Percentiles rank a stretch among this genome's conserved stretches.
Evolutionary conservation across 92 coral and sea anemone genomes (phyloP).

Genomic region (Epizoanthus ramosus): DNA sequence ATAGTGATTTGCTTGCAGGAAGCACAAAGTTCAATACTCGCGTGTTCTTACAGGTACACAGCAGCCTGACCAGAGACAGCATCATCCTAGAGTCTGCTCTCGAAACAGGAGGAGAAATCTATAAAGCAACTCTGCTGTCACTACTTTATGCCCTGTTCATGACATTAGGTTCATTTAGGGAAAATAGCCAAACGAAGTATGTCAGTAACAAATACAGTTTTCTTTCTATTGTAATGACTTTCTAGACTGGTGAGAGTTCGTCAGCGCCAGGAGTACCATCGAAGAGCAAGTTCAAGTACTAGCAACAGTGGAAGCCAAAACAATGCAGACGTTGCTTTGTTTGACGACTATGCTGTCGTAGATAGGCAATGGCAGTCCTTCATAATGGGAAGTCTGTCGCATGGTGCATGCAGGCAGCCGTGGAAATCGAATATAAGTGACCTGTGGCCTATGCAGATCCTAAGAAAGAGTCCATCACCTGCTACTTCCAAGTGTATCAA

Average conservation of each 20-base stretch:
- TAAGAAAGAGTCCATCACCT: slow-evolving; percentile 50
- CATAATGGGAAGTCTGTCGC: slow-evolving; percentile 41
- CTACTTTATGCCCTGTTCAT: slow-evolving; percentile 27
- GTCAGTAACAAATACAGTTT: background rate
- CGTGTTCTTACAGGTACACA: too few species aligned
- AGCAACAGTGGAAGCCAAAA: too few species aligned
- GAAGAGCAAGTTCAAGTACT: too few species aligned
- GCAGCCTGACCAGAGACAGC: background rate
- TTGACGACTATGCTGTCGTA: slow-evolving; percentile 52
- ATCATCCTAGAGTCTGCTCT: slow-evolving; percentile 49
- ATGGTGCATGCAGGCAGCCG: too few species aligned
- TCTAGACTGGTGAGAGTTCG: slow-evolving; percentile 54
- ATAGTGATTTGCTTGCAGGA: too few species aligned
- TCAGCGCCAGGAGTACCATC: slow-evolving; percentile 53
- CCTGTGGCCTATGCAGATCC: slow-evolving; percentile 56
- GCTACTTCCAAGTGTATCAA: slow-evolving; percentile 46
- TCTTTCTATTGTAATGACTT: slow-evolving; percentile 6
- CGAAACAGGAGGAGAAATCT: slow-evolving; percentile 38
- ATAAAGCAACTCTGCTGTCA: slow-evolving; percentile 47
- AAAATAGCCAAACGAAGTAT: slow-evolving; percentile 1
- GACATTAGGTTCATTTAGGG: background rate
- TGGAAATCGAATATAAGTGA: slow-evolving; percentile 48
- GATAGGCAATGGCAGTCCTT: slow-evolving; percentile 48
- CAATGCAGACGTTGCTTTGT: slow-evolving; percentile 42
- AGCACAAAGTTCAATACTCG: too few species aligned